Base-by-base conservation (phyloP, 2,113 vertebrate genomes). In the Erpornis zantholeuca region DNA sequence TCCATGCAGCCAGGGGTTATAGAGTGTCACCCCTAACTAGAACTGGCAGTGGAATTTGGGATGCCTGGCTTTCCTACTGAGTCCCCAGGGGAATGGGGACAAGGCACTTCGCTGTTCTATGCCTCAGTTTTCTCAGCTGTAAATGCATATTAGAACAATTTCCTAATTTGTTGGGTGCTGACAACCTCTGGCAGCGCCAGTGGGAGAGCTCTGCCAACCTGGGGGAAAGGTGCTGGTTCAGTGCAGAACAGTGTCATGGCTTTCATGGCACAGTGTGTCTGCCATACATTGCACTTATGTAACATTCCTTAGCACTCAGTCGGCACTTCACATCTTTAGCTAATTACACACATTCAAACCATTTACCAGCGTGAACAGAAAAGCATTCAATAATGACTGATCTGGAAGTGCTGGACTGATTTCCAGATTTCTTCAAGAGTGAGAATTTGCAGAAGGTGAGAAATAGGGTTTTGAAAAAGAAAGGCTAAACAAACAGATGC, bases 271-370 rank as follows among this genome's bases (percentile, higher is more conserved):
- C 73, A 33, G 27, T 6, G 50, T 42, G 82, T 86, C 96, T 94
- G 82, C 93, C 90, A 80, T 90, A 86, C 92, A 18, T 86, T 86
- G 61, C 84, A 49, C 82, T 96, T 90, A 70, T 2, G 64, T 78
- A 92, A 88, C 77, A 12, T 53, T 80, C 66, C 92, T 75, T 66
- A 94, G 94, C 93, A 81, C 85, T 96, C 86, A 63, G 59, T 66
- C 23, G 5, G 72, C 90, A 38, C 88, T 92, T 93, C 90, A 57
- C 90, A 61, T 93, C 94, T 90, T 94, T 86, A 90, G 78, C 92
- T 96, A 95, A 96, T 97, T 92, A 72, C 69, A 68, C 72, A 45
- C 76, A 75, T 35, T 68, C 11, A 8, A 93, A 84, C 64, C 40
- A 28, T 90, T 95, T 93, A 86, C 75, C 85, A 90, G 90, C 31